These are phyloP conservation scores for Cotesia glomerata DNA, from an alignment of 1,140 invertebrate species.

Conservation along the genomic window DNA sequence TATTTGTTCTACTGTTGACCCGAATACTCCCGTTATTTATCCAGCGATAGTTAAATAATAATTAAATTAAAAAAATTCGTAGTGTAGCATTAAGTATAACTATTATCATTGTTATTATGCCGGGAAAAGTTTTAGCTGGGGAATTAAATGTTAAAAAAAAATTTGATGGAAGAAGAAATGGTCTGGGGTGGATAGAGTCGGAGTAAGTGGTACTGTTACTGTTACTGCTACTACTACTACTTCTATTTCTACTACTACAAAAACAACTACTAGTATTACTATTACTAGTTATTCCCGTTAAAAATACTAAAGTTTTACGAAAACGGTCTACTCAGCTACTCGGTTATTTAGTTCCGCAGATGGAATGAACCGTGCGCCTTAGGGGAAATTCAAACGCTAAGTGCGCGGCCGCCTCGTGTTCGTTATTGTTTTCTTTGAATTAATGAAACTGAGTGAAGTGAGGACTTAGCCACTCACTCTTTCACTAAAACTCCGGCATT, in stretches of 20 bases:
- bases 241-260: too few species aligned
- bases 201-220: too few species aligned
- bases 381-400: slow-evolving; percentile 13
- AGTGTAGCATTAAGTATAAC: too few species aligned
- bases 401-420: slow-evolving; percentile 16
- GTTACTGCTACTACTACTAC: too few species aligned
- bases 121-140: neutral
- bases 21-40: too few species aligned
- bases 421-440: slow-evolving; percentile 31
- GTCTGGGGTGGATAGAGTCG: neutral
- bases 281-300: neutral
- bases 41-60: too few species aligned
- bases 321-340: neutral
- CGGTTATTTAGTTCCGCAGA: slow-evolving; percentile 17
- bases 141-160: neutral
- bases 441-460: slow-evolving; percentile 30
- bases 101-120: too few species aligned
- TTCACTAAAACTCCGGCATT: neutral
- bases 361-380: slow-evolving; percentile 16
- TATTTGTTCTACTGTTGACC: too few species aligned
- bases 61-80: too few species aligned
- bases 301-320: slow-evolving; percentile 21
- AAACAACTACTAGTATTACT: slow-evolving; percentile 1
- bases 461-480: neutral
- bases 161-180: neutral